Conservation (phyloP, 2,797 vertebrate species). For the Champsocephalus gunnari region DNA sequence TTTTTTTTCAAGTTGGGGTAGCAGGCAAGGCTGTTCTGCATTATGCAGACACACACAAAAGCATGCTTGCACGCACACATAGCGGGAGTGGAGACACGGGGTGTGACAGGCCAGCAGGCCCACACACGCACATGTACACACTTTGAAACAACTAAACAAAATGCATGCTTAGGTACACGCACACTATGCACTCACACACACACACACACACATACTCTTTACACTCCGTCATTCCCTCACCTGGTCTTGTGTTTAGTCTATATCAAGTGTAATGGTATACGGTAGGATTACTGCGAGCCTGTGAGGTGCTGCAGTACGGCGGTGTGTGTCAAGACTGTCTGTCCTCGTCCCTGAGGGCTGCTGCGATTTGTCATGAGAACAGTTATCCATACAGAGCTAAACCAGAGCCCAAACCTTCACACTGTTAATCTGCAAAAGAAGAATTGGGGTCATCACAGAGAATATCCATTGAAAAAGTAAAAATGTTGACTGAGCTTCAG, state of each 20-base stretch:
- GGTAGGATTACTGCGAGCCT: constrained; percentile 73
- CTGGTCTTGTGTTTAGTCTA: constrained; percentile 84
- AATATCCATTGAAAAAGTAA: constrained; percentile 24
- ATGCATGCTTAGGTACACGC: constrained; percentile 22
- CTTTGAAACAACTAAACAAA: constrained; percentile 37
- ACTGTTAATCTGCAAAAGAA: constrained; percentile 54
- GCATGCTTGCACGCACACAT: constrained; percentile 57
- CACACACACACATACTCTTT: constrained; percentile 18
- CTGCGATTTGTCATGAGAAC: constrained; percentile 65
- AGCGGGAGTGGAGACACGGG: constrained; percentile 44
- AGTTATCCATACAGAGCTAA: constrained; percentile 56
- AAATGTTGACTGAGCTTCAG: constrained; percentile 12
- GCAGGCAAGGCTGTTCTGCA: constrained; percentile 75
- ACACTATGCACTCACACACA: constrained; percentile 21
- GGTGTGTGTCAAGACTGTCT: constrained; percentile 72
- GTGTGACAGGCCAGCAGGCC: constrained; percentile 64
- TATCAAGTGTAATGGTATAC: constrained; percentile 79
- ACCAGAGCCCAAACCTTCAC: constrained; percentile 52
- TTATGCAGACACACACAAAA: constrained; percentile 70
- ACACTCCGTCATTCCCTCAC: constrained; percentile 78
- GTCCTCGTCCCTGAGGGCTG: constrained; percentile 58
- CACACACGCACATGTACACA: constrained; percentile 58
- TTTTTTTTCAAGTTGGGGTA: constrained; percentile 59
- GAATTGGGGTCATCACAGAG: constrained; percentile 34
- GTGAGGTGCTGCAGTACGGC: constrained; percentile 63